These are phyloP conservation scores for Corvus cornix DNA, from an alignment of 2,113 vertebrate species.

Conservation along the genomic window DNA sequence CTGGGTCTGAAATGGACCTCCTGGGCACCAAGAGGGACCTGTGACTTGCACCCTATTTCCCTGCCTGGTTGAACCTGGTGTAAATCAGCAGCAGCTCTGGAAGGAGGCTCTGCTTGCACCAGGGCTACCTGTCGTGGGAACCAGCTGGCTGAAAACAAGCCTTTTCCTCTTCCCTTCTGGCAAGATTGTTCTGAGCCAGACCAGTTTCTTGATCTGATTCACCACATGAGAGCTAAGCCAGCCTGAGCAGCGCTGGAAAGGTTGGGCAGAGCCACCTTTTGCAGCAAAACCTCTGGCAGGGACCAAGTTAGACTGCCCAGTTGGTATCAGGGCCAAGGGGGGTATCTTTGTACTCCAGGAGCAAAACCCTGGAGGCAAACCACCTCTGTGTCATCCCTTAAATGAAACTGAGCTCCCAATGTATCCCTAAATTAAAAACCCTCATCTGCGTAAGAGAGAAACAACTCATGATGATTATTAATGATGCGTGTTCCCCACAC, in stretches of 20 bases:
- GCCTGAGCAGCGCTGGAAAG: neutral
- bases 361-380: neutral
- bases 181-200: neutral
- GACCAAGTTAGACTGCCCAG: neutral
- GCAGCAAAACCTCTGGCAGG: neutral
- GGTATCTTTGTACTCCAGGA: neutral
- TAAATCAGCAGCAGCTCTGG: neutral
- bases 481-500: neutral
- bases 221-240: neutral
- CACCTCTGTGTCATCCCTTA: constrained; percentile 1
- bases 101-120: neutral
- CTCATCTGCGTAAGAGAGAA: constrained; percentile 3
- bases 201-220: neutral
- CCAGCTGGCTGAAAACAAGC: neutral
- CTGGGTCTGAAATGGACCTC: neutral
- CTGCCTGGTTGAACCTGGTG: neutral
- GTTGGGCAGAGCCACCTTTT: neutral
- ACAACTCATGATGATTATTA: neutral
- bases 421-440: constrained; percentile 28
- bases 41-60: neutral
- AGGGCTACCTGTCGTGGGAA: neutral
- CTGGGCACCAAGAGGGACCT: neutral
- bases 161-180: neutral
- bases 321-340: neutral
- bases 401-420: constrained; percentile 1